A percentile compares a stretch with the other conserved stretches of the same genome.
Evolutionary conservation across 2,113 vertebrate species (phyloP).

Genomic region (Edolisoma coerulescens): DNA sequence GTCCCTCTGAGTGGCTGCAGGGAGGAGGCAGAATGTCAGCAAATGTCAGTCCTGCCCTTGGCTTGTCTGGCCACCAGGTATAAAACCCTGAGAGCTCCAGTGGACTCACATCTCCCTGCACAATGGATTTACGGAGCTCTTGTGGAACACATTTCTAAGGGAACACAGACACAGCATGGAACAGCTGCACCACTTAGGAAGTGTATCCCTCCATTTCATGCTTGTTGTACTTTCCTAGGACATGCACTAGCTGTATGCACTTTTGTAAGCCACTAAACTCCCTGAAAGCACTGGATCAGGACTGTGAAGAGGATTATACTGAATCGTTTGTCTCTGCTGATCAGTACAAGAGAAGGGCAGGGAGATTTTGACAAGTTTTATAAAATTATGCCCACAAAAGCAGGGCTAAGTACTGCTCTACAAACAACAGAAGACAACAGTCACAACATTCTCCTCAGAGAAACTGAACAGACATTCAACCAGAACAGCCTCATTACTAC

Average conservation of each 20-base stretch:
- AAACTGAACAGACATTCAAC: background rate
- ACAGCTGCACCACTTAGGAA: background rate
- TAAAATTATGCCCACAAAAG: background rate
- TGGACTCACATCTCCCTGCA: background rate
- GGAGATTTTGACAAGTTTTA: background rate
- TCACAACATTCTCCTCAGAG: background rate
- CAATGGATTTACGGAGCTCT: background rate
- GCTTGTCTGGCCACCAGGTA: background rate
- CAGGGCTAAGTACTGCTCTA: background rate
- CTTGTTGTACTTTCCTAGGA: background rate
- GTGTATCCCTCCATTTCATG: background rate
- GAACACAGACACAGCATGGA: background rate
- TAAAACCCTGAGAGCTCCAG: background rate
- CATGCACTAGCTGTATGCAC: background rate
- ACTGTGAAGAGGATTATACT: background rate
- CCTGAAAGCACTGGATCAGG: background rate
- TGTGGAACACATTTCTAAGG: background rate
- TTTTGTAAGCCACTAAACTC: background rate
- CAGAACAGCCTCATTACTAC: background rate
- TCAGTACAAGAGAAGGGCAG: background rate
- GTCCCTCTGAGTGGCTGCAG: background rate
- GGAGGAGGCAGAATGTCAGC: background rate
- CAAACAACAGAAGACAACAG: background rate
- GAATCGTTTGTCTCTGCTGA: background rate
- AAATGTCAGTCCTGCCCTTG: background rate